These are phyloP conservation scores for Dione vanillae DNA, from an alignment of 2,888 invertebrate genomes.

Conservation along the genomic window DNA sequence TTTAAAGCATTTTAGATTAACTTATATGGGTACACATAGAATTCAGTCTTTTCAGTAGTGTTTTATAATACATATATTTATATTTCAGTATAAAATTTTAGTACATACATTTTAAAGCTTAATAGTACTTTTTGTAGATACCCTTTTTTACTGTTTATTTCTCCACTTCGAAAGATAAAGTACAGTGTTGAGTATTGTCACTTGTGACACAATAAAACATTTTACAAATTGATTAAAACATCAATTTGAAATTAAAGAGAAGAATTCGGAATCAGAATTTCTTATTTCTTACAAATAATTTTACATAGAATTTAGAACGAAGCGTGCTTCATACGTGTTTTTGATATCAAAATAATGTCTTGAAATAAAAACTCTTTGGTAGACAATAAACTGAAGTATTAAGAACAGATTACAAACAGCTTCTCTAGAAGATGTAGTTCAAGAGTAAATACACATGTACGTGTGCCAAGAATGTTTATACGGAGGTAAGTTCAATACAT, in stretches of 20 bases:
- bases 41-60: no score
- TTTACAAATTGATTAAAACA: neutral
- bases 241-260: neutral
- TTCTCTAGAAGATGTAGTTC: slow-evolving; percentile 22
- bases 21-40: no score
- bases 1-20: no score
- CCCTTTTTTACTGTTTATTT: no score
- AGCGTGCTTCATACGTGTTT: neutral
- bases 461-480: slow-evolving; percentile 29
- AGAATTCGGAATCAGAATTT: neutral
- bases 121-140: no score
- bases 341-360: neutral
- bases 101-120: no score
- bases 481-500: slow-evolving; percentile 5
- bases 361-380: neutral
- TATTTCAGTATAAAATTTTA: no score
- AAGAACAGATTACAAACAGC: slow-evolving; percentile 28
- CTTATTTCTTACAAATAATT: neutral
- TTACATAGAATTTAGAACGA: neutral
- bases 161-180: no score
- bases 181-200: no score
- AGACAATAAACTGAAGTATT: slow-evolving; percentile 17
- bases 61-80: no score
- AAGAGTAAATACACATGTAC: slow-evolving; percentile 13
- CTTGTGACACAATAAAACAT: slow-evolving; percentile 1